These are phyloP conservation scores for Synanthedon myopaeformis DNA, from an alignment of 2,888 invertebrate genomes.

Conservation along the genomic window DNA sequence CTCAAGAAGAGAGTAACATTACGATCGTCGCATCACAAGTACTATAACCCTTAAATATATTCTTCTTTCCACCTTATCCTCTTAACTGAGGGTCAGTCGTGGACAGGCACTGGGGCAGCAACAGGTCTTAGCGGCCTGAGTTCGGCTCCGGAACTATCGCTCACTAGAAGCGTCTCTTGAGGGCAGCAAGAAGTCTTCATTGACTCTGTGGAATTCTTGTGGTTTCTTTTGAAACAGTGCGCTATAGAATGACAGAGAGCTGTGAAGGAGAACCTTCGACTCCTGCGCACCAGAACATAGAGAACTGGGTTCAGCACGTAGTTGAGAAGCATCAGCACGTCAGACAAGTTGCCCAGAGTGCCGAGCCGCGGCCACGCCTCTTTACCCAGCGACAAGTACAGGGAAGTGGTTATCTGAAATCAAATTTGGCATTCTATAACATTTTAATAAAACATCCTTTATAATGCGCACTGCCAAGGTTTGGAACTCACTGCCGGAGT, in stretches of 20 bases:
- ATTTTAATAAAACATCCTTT: no score
- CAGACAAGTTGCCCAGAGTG: constrained; percentile 70
- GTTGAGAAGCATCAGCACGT: constrained; percentile 82
- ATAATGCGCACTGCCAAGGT: no score
- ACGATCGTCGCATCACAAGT: no score
- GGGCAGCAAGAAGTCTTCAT: constrained; percentile 58
- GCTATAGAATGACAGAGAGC: constrained; percentile 33
- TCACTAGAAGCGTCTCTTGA: constrained; percentile 47
- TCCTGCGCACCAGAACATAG: constrained; percentile 78
- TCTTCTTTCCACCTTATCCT: background rate
- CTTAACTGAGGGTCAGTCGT: background rate
- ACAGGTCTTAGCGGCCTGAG: constrained; percentile 35
- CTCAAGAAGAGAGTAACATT: no score
- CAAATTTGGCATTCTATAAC: background rate
- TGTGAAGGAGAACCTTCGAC: constrained; percentile 11
- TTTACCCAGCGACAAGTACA: constrained; percentile 57
- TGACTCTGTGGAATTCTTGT: constrained; percentile 54
- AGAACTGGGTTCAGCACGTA: constrained; percentile 87
- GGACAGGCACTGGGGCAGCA: constrained; percentile 3
- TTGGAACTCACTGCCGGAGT: no score
- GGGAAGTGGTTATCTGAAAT: constrained; percentile 60
- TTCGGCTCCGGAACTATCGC: constrained; percentile 50
- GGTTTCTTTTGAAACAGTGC: constrained; percentile 52
- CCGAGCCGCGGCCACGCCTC: constrained; percentile 30
- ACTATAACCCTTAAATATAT: background rate